Base-by-base conservation (phyloP, 2,888 invertebrate species). In the Rhabditophanes sp. region DNA sequence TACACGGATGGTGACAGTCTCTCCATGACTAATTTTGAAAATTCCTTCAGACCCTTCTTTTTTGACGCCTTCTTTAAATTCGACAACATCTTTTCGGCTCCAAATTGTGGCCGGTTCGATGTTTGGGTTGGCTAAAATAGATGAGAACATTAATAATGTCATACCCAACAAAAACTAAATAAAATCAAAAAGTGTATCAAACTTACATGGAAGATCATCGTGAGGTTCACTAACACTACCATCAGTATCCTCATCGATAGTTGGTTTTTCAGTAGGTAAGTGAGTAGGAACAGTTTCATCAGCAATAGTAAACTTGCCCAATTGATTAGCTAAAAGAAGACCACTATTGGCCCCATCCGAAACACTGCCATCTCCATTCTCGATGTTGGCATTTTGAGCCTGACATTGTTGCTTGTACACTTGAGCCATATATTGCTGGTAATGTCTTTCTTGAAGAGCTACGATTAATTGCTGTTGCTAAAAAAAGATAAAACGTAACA, bases 381-480 rank as follows among this genome's bases (percentile, higher is more conserved):
- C 64, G 23, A 66, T 66, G 4, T 66, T 64, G 34, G 60, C 49
- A 56, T 44, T 9, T 28, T 25, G 20, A 4, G 35, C 15, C 9
- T 44, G 9, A 41, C 52, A 20, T 15, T 12, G 8, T 20, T 12
- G 7, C 28, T 29, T 21, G 11, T 74, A 78, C 23, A 90, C 71
- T 67, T 93, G 93, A 57, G 88, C 83, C 77, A 96, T 87, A 67
- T 96, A 96, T 64, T 93, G 90, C 65, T 88, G 84, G 66, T 88
- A 96, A 68, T 99, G 96, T 63, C 96, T 88, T 55, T 90, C 90
- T 69, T 99, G 96, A 27, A 99, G 71, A 65, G 93, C 90, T 35
- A 79, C 74, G 37, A 96, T 83, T 17, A 99, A 72, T 25, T 82
- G 76, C 0, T 82, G 85, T 73, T 96, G 96, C 73, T 90, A 78